These are phyloP conservation scores for Eulimnadia texana DNA, from an alignment of 1,140 invertebrate species.

Conservation along the genomic window DNA sequence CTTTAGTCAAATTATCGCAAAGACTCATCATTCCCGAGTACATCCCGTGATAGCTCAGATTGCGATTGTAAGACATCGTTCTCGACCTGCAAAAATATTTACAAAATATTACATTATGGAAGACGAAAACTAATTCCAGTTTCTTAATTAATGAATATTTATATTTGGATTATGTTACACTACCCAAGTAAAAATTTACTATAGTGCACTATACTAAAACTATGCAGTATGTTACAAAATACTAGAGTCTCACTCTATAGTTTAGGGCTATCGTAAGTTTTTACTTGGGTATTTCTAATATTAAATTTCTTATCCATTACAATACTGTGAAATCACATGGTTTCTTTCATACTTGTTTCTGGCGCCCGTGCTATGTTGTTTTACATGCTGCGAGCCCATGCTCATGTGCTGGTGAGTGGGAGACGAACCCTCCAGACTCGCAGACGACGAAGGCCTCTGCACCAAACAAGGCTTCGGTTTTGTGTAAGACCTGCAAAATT, in stretches of 20 bases:
- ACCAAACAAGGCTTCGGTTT: slow-evolving; percentile 63
- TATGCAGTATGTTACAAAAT: too few relatives aligned
- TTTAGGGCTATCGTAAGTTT: too few relatives aligned
- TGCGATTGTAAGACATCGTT: neutral
- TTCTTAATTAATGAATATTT: too few relatives aligned
- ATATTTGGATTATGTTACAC: slow-evolving; percentile 10
- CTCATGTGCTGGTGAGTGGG: slow-evolving; percentile 35
- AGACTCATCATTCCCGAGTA: slow-evolving; percentile 1
- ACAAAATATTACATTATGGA: too few relatives aligned
- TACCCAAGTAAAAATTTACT: slow-evolving; percentile 1
- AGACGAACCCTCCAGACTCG: slow-evolving; percentile 27
- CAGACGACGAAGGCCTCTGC: slow-evolving; percentile 37
- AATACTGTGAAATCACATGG: too few relatives aligned
- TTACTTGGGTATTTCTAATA: too few relatives aligned
- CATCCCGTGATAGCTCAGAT: neutral
- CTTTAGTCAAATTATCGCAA: slow-evolving; percentile 3
- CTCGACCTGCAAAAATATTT: neutral
- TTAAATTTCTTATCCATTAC: too few relatives aligned
- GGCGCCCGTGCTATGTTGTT: slow-evolving; percentile 35
- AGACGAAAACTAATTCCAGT: too few relatives aligned
- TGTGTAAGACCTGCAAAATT: slow-evolving; percentile 39
- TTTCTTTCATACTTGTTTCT: slow-evolving; percentile 36
- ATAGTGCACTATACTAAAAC: slow-evolving; percentile 15
- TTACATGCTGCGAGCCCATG: slow-evolving; percentile 36
- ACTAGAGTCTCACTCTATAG: too few relatives aligned